phyloP scores from a whole-genome alignment of 1,140 invertebrate species.

The Drosophila prosaltans region DNA sequence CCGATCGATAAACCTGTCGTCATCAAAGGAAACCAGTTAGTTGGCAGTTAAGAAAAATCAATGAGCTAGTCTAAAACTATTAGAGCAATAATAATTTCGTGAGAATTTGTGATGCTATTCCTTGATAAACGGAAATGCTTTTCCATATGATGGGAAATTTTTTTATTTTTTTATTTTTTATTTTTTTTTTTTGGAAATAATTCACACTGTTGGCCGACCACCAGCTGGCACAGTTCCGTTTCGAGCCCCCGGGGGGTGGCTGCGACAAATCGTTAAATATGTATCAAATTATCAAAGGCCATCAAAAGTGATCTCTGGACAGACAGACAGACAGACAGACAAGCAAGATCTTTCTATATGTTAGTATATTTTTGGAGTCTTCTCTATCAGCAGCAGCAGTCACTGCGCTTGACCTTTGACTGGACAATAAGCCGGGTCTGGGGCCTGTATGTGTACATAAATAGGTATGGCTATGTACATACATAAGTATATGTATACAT shows the following conservation, averaged over 20 bases:
- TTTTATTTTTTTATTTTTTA: too few species aligned
- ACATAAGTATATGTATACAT: conserved; percentile 10
- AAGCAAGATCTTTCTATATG: neutral
- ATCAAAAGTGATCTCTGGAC: conserved; percentile 31
- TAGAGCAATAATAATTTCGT: conserved; percentile 21
- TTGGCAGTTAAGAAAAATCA: conserved; percentile 25
- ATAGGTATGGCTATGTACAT: conserved; percentile 9
- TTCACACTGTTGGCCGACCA: neutral
- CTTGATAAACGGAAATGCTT: conserved; percentile 71
- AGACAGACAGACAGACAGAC: conserved; percentile 8
- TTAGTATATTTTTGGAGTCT: conserved; percentile 44
- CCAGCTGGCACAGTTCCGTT: conserved; percentile 23
- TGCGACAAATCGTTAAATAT: conserved; percentile 26
- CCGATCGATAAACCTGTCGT: conserved; percentile 29
- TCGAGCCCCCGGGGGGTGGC: conserved; percentile 26
- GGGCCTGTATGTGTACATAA: conserved; percentile 19
- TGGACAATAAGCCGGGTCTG: conserved; percentile 66
- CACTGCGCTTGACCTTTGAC: conserved; percentile 59
- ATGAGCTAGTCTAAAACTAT: neutral
- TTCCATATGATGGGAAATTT: conserved; percentile 24
- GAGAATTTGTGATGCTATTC: conserved; percentile 31
- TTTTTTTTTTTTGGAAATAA: neutral
- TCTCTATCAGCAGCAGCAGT: conserved; percentile 26
- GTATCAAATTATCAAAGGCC: conserved; percentile 18
- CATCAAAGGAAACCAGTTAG: conserved; percentile 45